Evolutionary conservation across 2,888 invertebrate species (phyloP), one percentile per base, ranked within the genome.

Genomic region (Ptychoptera contaminata): DNA sequence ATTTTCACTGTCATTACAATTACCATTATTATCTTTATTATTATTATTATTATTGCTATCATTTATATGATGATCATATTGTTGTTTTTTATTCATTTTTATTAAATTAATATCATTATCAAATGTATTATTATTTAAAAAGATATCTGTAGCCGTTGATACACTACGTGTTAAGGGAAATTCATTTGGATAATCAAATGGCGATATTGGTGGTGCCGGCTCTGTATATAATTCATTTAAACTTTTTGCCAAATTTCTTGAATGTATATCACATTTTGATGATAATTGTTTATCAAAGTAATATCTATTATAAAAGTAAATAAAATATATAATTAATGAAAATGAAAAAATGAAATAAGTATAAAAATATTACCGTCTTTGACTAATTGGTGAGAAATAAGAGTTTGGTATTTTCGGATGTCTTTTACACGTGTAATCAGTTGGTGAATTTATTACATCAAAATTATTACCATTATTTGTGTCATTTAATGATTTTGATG

Each of bases 111-210:
- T 32, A 32, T 32, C 29, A 39, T 11, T 23, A 30, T 14, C n/a
- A 16, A 39, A 37, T 36, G 35, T 42, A n/a, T 8, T 16, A 30
- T 23, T 23, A 35, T 42, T 42, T 16, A 55, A 52, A 42, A 54
- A 64, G 42, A 65, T 60, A 32, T 65, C 65, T 7, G 65, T 65
- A 35, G 63, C 56, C 16, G 65, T 65, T 38, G 65, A 65, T 14
- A 65, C 59, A 48, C 63, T 63, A 14, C 65, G 60, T 12, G 63
- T 65, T 37, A 65, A 50, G 5, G 64, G 63, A 49, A 57, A 61
- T 49, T 59, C 61, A 37, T 58, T 57, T 2, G 58, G 58, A 42
- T 42, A 46, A 44, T 62, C 58, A n/a, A 45, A 49, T 10, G 39
- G 44, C 30, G 52, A 39, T 30, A 50, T 36, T 2, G 50, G 42